Evolutionary conservation across 2,888 invertebrate genomes (phyloP).

Genomic region (Spodoptera picta): DNA sequence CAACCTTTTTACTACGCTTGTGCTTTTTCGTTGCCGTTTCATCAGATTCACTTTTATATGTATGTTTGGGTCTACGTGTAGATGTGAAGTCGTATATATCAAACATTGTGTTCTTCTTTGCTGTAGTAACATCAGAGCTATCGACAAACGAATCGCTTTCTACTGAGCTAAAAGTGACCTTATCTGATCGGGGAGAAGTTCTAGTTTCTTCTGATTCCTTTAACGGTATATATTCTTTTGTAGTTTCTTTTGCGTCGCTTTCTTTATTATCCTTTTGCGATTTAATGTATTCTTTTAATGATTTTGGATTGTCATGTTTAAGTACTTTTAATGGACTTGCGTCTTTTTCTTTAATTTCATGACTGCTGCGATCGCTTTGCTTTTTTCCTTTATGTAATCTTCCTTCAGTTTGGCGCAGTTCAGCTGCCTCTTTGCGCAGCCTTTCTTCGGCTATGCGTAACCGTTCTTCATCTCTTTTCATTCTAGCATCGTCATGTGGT

Average conservation of each 20-base stretch:
- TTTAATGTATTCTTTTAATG: too few species aligned
- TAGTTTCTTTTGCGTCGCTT: too few species aligned
- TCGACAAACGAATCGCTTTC: background rate
- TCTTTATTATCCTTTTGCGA: too few species aligned
- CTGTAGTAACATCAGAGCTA: background rate
- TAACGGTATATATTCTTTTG: too few species aligned
- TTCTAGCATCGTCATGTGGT: background rate
- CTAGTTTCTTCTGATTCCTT: background rate
- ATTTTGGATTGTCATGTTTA: background rate
- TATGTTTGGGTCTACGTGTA: background rate
- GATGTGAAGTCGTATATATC: constrained; percentile 11
- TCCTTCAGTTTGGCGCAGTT: background rate
- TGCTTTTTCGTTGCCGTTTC: background rate
- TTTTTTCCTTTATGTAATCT: too few species aligned
- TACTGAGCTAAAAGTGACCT: background rate
- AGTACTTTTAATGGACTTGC: background rate
- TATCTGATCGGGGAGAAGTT: too few species aligned
- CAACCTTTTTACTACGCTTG: background rate
- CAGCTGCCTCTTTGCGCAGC: background rate
- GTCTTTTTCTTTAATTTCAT: background rate
- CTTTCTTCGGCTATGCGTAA: background rate
- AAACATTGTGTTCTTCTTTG: background rate
- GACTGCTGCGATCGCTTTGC: background rate
- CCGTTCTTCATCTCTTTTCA: background rate
- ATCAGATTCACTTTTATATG: background rate